Conservation (phyloP, 2,797 vertebrate species). For the Varecia variegata region DNA sequence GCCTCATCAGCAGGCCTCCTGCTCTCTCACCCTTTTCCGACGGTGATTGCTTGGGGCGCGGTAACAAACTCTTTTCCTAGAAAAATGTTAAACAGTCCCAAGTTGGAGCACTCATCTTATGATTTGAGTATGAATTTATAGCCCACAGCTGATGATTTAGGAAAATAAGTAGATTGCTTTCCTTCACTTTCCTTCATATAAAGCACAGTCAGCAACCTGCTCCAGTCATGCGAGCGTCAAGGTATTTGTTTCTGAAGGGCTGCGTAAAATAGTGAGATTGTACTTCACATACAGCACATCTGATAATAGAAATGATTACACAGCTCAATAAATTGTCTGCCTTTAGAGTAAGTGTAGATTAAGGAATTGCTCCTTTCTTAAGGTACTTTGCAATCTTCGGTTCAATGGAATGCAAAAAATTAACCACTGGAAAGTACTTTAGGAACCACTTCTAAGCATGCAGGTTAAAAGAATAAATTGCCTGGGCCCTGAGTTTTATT, state of each 20-base stretch:
- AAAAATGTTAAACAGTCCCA: background rate
- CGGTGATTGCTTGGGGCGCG: background rate
- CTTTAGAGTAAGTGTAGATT: constrained; percentile 70
- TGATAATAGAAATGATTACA: constrained; percentile 71
- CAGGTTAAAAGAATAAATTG: constrained; percentile 63
- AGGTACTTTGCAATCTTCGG: constrained; percentile 68
- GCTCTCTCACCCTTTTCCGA: rapidly evolving
- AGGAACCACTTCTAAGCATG: constrained; percentile 46
- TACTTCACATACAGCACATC: constrained; percentile 22
- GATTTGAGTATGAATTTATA: constrained; percentile 46
- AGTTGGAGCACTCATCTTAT: background rate
- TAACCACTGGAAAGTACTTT: constrained; percentile 65
- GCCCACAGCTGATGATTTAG: constrained; percentile 55
- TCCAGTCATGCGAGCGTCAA: constrained; percentile 15
- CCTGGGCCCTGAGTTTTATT: constrained; percentile 5
- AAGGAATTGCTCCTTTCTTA: constrained; percentile 58
- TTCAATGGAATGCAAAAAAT: constrained; percentile 73
- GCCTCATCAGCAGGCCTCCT: background rate
- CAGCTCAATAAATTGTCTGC: constrained; percentile 69
- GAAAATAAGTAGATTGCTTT: constrained; percentile 61
- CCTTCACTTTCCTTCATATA: constrained; percentile 15
- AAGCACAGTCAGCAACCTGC: constrained; percentile 32
- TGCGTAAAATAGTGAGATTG: constrained; percentile 44
- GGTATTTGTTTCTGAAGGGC: constrained; percentile 49
- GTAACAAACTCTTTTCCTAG: background rate